Evolutionary conservation across 2,888 invertebrate genomes (phyloP).

Genomic region (Danaus chrysippus): DNA sequence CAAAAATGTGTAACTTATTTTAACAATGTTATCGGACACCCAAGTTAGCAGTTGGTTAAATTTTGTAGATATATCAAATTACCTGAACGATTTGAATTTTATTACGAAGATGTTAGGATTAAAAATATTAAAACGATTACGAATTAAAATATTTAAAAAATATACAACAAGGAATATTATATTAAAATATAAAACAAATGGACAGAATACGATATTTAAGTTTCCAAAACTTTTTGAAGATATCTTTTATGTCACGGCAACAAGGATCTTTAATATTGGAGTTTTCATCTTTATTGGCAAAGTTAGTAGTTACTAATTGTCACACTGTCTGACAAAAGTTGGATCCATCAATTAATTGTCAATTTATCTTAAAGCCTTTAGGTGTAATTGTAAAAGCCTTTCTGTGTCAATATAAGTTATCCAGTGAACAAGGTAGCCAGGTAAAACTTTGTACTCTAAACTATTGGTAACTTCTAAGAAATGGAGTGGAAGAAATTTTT

Average conservation of each 20-base stretch:
- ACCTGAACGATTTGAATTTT: too few relatives aligned
- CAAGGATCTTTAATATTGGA: not conserved
- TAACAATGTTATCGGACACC: too few relatives aligned
- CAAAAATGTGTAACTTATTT: too few relatives aligned
- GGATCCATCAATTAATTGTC: slow-evolving; percentile 32
- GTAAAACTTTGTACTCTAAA: slow-evolving; percentile 28
- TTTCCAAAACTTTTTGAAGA: not conserved
- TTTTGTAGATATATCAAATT: too few relatives aligned
- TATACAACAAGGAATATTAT: too few relatives aligned
- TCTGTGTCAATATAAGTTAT: slow-evolving; percentile 32
- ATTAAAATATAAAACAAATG: too few relatives aligned
- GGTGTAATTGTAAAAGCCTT: slow-evolving; percentile 35
- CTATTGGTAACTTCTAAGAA: slow-evolving; percentile 17
- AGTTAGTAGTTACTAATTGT: slow-evolving; percentile 8
- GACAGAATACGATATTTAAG: too few relatives aligned
- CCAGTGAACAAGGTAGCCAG: slow-evolving; percentile 26
- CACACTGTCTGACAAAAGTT: slow-evolving; percentile 16
- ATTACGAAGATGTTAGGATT: too few relatives aligned
- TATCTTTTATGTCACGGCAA: not conserved
- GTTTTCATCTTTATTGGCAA: not conserved
- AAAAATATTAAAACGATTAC: too few relatives aligned
- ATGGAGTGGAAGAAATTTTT: slow-evolving; percentile 18
- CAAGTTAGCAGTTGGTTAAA: too few relatives aligned
- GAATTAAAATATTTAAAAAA: too few relatives aligned
- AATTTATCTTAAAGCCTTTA: slow-evolving; percentile 32